Evolutionary conservation across 1,140 invertebrate genomes (phyloP).

Genomic region (Eriosoma lanigerum): DNA sequence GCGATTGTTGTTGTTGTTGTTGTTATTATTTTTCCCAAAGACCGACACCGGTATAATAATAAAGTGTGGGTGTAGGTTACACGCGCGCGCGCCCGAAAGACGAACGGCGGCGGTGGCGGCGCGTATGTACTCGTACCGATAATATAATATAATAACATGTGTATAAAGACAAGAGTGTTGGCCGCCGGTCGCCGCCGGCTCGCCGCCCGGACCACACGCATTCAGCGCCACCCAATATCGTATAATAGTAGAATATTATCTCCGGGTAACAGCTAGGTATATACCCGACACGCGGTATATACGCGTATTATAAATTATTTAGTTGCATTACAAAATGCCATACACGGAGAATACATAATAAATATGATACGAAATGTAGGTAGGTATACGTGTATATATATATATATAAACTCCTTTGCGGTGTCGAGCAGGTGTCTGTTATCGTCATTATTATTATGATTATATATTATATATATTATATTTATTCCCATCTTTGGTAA

Average conservation of each 20-base stretch:
- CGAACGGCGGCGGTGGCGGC: background rate
- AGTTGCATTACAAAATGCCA: too few relatives aligned
- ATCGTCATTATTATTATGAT: slow-evolving; percentile 29
- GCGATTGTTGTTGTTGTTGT: too few relatives aligned
- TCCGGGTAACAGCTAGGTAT: too few relatives aligned
- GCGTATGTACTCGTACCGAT: background rate
- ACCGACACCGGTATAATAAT: background rate
- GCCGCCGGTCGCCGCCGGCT: slow-evolving; percentile 33
- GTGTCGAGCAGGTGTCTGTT: slow-evolving; percentile 45
- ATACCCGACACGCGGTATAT: background rate
- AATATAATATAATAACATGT: slow-evolving; percentile 10
- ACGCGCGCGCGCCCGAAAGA: background rate
- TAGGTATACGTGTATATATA: background rate
- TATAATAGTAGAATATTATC: background rate
- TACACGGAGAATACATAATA: too few relatives aligned
- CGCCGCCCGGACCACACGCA: slow-evolving; percentile 38
- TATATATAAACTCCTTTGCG: background rate
- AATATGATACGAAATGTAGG: too few relatives aligned
- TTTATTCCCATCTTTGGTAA: slow-evolving; percentile 29
- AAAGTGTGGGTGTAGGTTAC: slow-evolving; percentile 43
- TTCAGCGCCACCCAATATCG: slow-evolving; percentile 51
- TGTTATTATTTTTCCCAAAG: background rate
- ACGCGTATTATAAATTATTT: background rate
- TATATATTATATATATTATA: background rate
- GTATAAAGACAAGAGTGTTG: slow-evolving; percentile 36